Percentiles rank a stretch among this genome's conserved stretches.
Evolutionary conservation across 1,140 invertebrate genomes (phyloP).

Genomic region (Brachionus asplanchnoidis): DNA sequence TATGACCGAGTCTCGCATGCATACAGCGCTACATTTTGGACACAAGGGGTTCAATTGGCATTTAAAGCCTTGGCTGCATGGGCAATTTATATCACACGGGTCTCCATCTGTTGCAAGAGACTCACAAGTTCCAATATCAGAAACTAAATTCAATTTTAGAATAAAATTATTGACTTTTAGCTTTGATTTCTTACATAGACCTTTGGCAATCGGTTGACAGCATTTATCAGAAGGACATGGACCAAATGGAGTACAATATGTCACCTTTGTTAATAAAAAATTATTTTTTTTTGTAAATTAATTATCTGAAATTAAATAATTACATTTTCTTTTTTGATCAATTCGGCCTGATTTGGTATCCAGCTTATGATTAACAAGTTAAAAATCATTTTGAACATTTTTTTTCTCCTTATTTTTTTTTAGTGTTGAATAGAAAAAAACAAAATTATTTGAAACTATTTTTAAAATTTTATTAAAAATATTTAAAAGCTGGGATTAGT

Average conservation of each 20-base stretch:
- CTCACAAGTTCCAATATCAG: conserved; percentile 8
- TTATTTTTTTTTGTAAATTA: not conserved
- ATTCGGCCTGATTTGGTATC: not conserved
- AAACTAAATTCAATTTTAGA: not conserved
- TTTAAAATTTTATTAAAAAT: not conserved
- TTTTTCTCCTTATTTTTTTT: not conserved
- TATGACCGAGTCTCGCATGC: not conserved
- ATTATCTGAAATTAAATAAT: not conserved
- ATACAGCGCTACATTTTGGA: conserved; percentile 1
- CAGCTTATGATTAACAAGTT: not conserved
- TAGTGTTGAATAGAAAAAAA: not conserved
- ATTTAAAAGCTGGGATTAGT: not conserved
- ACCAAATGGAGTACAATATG: not conserved
- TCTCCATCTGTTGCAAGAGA: not conserved
- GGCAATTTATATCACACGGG: conserved; percentile 18
- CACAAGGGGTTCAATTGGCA: not conserved
- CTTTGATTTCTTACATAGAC: not conserved
- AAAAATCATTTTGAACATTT: not conserved
- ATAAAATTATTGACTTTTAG: not conserved
- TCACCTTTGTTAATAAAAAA: not conserved
- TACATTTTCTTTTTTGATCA: not conserved
- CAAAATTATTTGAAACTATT: not conserved
- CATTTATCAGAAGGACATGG: not conserved
- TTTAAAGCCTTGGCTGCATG: not conserved
- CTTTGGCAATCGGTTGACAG: not conserved